phyloP scores from a whole-genome alignment of 2,113 vertebrate genomes.

The Psephotus haematonotus region DNA sequence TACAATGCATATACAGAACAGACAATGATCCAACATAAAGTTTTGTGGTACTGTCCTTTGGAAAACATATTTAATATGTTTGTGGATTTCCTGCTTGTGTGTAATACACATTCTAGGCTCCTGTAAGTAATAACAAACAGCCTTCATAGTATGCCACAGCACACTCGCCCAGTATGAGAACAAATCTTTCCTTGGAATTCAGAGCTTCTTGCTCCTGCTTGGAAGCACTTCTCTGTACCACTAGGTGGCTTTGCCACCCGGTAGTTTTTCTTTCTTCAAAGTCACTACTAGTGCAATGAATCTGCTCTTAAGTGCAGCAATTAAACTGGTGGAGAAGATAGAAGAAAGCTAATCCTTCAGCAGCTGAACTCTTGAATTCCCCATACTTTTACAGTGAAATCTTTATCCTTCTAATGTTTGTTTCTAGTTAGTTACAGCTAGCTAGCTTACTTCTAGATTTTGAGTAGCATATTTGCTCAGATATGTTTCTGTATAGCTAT shows the following conservation, averaged over 20 bases:
- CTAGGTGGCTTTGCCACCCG: slow-evolving; percentile 24
- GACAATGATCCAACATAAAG: background rate
- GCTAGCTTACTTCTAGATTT: background rate
- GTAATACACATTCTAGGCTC: background rate
- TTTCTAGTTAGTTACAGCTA: background rate
- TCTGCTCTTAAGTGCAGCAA: background rate
- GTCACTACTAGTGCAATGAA: background rate
- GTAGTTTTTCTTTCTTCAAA: background rate
- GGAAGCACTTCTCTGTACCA: background rate
- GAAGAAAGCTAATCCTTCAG: background rate
- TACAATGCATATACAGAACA: background rate
- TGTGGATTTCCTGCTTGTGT: background rate
- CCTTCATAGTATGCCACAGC: background rate
- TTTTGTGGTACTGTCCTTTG: background rate
- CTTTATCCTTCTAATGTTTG: background rate
- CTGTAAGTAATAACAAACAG: background rate
- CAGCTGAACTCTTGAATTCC: background rate
- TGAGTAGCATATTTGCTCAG: background rate
- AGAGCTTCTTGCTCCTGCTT: background rate
- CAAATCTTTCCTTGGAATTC: background rate
- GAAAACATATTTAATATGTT: background rate
- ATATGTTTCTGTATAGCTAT: background rate
- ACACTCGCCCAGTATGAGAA: background rate
- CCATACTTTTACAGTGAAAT: background rate
- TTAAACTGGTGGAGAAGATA: background rate